phyloP scores from a whole-genome alignment of 2,113 vertebrate genomes.

The Tamias sibiricus region DNA sequence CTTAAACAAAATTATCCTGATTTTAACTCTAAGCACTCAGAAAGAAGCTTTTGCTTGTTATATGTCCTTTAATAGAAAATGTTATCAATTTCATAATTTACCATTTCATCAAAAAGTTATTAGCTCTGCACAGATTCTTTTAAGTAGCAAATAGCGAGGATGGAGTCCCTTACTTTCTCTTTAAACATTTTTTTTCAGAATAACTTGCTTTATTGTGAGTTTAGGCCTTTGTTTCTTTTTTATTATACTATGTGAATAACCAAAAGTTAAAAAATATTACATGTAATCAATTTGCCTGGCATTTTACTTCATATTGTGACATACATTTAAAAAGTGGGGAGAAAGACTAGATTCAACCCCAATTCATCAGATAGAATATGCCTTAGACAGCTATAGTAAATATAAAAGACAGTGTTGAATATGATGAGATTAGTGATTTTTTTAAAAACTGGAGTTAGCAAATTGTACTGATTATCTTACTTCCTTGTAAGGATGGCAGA shows the following conservation, averaged over 20 bases:
- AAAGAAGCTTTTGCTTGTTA: neutral
- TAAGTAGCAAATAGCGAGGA: neutral
- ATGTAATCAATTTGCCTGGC: neutral
- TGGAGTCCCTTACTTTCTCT: neutral
- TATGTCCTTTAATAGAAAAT: neutral
- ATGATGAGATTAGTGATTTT: neutral
- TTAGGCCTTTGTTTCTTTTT: neutral
- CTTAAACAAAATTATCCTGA: neutral
- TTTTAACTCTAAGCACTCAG: neutral
- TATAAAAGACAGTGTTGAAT: neutral
- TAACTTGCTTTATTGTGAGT: neutral
- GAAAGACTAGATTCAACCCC: neutral
- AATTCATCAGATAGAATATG: neutral
- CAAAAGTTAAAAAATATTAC: neutral
- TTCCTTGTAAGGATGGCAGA: slow-evolving; percentile 92
- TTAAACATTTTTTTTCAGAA: neutral
- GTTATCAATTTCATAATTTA: neutral
- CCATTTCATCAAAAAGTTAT: neutral
- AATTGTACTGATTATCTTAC: slow-evolving; percentile 42
- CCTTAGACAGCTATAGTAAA: neutral
- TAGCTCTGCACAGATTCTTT: neutral
- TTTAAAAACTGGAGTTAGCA: neutral
- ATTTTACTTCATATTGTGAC: neutral
- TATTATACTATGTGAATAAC: neutral
- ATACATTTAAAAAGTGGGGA: neutral